Evolutionary conservation across 2,797 vertebrate species (phyloP).

Genomic region (Erpetoichthys calabaricus): DNA sequence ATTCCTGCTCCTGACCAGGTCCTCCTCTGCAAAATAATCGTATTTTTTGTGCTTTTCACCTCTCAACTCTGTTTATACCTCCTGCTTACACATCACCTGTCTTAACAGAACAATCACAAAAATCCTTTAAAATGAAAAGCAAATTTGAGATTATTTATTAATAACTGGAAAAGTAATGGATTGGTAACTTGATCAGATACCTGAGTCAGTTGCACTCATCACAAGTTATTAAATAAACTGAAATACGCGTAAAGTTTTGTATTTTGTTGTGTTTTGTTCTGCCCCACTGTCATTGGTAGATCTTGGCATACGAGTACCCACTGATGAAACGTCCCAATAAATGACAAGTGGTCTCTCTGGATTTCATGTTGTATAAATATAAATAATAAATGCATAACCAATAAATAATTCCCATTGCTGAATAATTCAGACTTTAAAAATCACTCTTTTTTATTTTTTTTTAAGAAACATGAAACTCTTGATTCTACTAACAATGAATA

Average conservation of each 20-base stretch:
- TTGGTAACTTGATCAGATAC: too few relatives aligned
- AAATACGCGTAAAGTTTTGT: slow-evolving; percentile 37
- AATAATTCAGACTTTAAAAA: slow-evolving; percentile 50
- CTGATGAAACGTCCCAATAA: slow-evolving; percentile 69
- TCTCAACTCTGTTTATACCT: too few relatives aligned
- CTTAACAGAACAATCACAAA: too few relatives aligned
- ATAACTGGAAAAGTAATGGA: slow-evolving; percentile 28
- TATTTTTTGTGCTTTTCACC: too few relatives aligned
- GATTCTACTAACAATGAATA: neutral
- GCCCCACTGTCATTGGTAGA: slow-evolving; percentile 58
- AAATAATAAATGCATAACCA: slow-evolving; percentile 64
- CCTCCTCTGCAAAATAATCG: slow-evolving; percentile 10
- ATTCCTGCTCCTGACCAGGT: slow-evolving; percentile 8
- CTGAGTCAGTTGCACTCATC: slow-evolving; percentile 13
- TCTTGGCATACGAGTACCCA: slow-evolving; percentile 53
- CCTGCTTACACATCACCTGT: too few relatives aligned
- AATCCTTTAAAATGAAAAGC: too few relatives aligned
- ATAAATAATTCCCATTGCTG: slow-evolving; percentile 58
- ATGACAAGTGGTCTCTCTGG: slow-evolving; percentile 66
- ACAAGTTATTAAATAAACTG: too few relatives aligned
- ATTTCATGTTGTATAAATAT: slow-evolving; percentile 62
- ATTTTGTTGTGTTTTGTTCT: slow-evolving; percentile 55
- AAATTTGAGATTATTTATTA: slow-evolving; percentile 24
- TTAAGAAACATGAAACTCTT: neutral
- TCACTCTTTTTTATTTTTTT: neutral